Percentiles rank a stretch among this genome's conserved stretches.
Conservation (phyloP, 64 coral and sea anemone genomes). For the Stichodactyla mertensii region DNA sequence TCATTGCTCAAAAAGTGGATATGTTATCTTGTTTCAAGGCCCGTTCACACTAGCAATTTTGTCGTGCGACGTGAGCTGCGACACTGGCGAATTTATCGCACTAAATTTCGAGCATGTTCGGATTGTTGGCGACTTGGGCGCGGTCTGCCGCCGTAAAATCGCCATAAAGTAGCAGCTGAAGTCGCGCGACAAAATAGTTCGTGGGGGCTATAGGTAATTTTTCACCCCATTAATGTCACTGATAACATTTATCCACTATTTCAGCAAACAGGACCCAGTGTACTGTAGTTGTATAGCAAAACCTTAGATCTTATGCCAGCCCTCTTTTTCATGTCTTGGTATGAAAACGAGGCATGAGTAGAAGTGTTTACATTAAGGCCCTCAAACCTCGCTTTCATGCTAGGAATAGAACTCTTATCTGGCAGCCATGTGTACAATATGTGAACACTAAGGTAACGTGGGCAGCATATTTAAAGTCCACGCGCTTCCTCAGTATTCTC, state of each 20-base stretch:
- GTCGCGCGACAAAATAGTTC: no score
- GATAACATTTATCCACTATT: not conserved
- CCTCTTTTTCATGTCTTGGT: not conserved
- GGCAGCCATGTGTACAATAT: not conserved
- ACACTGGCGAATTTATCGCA: no score
- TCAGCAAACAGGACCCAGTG: not conserved
- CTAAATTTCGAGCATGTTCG: no score
- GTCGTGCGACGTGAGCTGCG: no score
- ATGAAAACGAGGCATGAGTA: constrained; percentile 1
- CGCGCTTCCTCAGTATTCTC: no score
- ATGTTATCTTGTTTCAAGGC: not conserved
- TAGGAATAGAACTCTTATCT: not conserved
- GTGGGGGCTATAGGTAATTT: not conserved
- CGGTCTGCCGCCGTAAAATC: no score
- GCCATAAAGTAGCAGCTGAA: no score
- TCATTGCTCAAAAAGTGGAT: not conserved
- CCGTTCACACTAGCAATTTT: no score
- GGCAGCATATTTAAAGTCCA: no score
- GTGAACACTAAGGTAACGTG: not conserved
- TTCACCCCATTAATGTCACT: not conserved
- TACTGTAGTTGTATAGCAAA: not conserved
- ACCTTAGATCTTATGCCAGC: not conserved
- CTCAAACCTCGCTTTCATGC: constrained; percentile 1
- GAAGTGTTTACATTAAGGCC: no score
- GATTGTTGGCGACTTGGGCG: no score